Evolutionary conservation across 2,113 vertebrate genomes (phyloP).

Genomic region (Lophochroa leadbeateri): DNA sequence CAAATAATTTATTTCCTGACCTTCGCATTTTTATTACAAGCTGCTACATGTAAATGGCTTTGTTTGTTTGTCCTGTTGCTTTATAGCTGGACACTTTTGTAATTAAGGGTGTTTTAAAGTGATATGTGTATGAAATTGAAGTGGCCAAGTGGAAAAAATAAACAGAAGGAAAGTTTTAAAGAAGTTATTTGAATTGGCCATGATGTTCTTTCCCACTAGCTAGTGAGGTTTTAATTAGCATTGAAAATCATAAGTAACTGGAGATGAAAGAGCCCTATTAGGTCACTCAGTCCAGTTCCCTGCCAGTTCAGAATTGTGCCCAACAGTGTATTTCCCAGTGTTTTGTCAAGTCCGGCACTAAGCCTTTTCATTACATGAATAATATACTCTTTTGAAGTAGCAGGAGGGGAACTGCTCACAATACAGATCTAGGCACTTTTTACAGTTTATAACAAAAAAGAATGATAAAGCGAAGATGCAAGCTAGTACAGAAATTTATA

Average conservation of each 20-base stretch:
- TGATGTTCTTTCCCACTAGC: conserved; percentile 56
- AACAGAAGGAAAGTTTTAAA: conserved; percentile 67
- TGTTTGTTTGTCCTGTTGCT: conserved; percentile 56
- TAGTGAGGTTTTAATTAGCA: conserved; percentile 70
- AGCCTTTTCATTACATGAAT: conserved; percentile 57
- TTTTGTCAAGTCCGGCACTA: conserved; percentile 40
- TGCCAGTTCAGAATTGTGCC: conserved; percentile 62
- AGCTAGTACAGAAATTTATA: conserved; percentile 1
- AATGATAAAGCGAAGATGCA: conserved; percentile 20
- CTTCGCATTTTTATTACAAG: conserved; percentile 40
- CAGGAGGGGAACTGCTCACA: conserved; percentile 38
- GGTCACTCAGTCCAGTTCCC: conserved; percentile 51
- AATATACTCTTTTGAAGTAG: conserved; percentile 62
- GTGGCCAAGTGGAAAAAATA: conserved; percentile 64
- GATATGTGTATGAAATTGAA: conserved; percentile 47
- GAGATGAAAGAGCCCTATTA: conserved; percentile 64
- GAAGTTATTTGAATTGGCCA: conserved; percentile 65
- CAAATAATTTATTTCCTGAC: conserved; percentile 46
- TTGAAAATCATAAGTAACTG: conserved; percentile 65
- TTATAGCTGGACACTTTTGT: conserved; percentile 28
- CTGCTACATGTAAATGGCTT: conserved; percentile 13
- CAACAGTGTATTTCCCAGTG: conserved; percentile 54
- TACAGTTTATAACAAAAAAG: not conserved
- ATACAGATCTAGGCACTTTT: not conserved
- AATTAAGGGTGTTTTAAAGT: conserved; percentile 60